phyloP scores from a whole-genome alignment of 37 sponge, comb jelly and placozoan genomes.

The Geodia barretti region DNA sequence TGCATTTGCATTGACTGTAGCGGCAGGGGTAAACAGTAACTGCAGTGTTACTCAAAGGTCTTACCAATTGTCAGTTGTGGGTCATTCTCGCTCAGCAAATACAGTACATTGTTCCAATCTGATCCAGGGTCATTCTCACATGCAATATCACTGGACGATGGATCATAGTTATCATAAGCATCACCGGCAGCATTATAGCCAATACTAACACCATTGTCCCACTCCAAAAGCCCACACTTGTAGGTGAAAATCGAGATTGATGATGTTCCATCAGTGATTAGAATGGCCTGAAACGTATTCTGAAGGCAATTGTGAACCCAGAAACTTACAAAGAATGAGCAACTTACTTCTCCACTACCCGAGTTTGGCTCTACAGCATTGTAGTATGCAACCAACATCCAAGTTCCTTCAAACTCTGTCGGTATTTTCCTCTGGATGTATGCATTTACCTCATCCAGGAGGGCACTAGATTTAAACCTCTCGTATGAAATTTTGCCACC shows the following conservation, averaged over 20 bases:
- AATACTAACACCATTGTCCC: slow-evolving; percentile 35
- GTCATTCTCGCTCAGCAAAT: neutral
- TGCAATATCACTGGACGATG: slow-evolving; percentile 6
- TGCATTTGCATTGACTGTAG: too few species aligned
- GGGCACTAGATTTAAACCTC: neutral
- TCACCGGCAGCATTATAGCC: slow-evolving; percentile 23
- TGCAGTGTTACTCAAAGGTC: too few species aligned
- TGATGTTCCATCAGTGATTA: slow-evolving; percentile 63
- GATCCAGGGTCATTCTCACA: slow-evolving; percentile 12
- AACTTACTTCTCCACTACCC: neutral
- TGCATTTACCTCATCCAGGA: neutral
- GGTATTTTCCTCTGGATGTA: neutral
- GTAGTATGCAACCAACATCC: slow-evolving; percentile 35
- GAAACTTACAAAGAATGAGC: too few species aligned
- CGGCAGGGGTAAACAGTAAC: too few species aligned
- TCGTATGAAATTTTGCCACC: slow-evolving; percentile 31
- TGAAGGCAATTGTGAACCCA: neutral
- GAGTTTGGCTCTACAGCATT: neutral
- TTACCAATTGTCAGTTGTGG: too few species aligned
- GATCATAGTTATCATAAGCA: slow-evolving; percentile 7
- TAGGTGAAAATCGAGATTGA: slow-evolving; percentile 62
- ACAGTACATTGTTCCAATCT: slow-evolving; percentile 33
- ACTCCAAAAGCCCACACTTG: slow-evolving; percentile 50
- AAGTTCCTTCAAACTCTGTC: slow-evolving; percentile 8
- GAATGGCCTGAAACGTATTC: slow-evolving; percentile 69